Conservation (phyloP, 2,113 vertebrate genomes). For the Daboia siamensis region DNA sequence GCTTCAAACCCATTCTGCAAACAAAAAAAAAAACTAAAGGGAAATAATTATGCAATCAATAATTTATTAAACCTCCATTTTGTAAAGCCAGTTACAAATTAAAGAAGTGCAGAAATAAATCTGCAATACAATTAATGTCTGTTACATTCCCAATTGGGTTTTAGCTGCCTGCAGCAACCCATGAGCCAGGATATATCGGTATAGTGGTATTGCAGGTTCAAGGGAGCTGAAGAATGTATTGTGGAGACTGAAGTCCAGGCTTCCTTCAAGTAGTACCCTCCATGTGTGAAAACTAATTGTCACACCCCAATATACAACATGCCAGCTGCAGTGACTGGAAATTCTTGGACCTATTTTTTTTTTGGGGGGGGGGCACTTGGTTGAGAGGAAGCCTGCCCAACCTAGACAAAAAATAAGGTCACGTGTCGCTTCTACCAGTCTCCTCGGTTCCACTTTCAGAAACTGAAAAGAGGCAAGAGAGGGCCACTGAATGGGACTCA, state of each 20-base stretch:
- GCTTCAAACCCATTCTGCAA: neutral
- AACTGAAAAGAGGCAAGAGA: conserved; percentile 3
- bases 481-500: neutral
- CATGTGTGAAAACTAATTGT: neutral
- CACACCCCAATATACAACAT: neutral
- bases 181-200: conserved; percentile 65
- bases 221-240: conserved; percentile 52
- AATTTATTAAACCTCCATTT: conserved; percentile 89
- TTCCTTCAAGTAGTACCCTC: neutral
- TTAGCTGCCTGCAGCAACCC: conserved; percentile 85
- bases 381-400: neutral
- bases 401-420: neutral
- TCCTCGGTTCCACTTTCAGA: neutral
- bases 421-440: conserved; percentile 11
- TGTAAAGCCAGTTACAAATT: conserved; percentile 91
- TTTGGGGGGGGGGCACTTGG: neutral
- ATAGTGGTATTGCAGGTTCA: conserved; percentile 61
- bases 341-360: neutral
- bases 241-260: neutral
- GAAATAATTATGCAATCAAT: conserved; percentile 70
- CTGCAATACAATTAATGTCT: conserved; percentile 69
- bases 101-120: conserved; percentile 65
- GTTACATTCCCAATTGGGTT: conserved; percentile 72
- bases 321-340: neutral
- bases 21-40: neutral